Base-by-base conservation (phyloP, 1,140 invertebrate genomes). In the Lepidurus arcticus region DNA sequence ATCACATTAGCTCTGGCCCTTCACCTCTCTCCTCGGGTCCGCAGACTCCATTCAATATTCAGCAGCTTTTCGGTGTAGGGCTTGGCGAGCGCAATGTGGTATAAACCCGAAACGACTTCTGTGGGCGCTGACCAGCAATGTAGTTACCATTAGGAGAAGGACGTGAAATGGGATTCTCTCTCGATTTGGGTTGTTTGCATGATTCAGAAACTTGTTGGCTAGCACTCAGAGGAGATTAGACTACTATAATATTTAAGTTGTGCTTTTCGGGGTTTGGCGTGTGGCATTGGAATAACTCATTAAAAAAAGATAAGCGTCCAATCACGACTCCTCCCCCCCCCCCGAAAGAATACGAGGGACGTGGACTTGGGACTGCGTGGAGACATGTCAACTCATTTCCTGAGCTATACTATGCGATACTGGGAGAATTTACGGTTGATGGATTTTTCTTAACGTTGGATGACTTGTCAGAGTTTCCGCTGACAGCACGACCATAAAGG, bases 381-480 rank as follows among this genome's bases (percentile, higher is more conserved):
- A 16, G 53, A 65, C 53, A 65, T 65, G 53, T 65, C 53, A 65
- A 21, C 53, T 65, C 53, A 65, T 65, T 65, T 65, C 53, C 53
- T 65, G 53, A 21, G 34, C 34, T 34, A 34, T 65, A n/a, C 7
- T 13, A 65, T 16, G 53, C 53, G 53, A 65, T 7, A 13, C 21
- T 21, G 53, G 53, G 53, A 65, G 21, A 21, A 13, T 65, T 65
- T 65, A 65, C 53, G 53, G 53, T 65, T 65, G 53, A 16, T 65
- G 53, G 53, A 65, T 21, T 65, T 65, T 65, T 65, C 53, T 65
- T 65, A 65, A 65, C 53, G 21, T 16, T 65, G 53, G 53, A 65
- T 65, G 53, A 65, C 53, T 65, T 65, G 53, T 65, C 53, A 65
- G 21, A 65, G 53, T 65, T 65, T 65, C 53, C 53, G 53, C 21